Conservation (phyloP, 2,888 invertebrate species). For the Megalurothrips usitatus region DNA sequence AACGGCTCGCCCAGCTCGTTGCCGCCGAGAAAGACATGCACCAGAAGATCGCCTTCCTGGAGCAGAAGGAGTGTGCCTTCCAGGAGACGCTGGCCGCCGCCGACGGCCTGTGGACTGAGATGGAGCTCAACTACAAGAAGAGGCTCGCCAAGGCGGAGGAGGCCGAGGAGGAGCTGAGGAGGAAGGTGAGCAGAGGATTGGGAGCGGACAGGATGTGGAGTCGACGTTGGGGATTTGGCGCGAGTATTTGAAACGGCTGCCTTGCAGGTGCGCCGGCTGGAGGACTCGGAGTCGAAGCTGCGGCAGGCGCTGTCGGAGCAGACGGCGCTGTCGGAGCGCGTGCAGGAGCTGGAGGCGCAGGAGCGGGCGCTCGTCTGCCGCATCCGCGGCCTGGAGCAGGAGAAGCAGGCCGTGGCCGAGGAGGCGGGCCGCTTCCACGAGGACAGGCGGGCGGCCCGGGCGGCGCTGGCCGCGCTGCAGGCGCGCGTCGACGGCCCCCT, state of each 20-base stretch:
- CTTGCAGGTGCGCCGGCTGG: not conserved
- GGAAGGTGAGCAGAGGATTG: not conserved
- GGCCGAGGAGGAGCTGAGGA: constrained; percentile 8
- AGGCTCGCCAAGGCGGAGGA: not conserved
- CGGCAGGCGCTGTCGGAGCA: constrained; percentile 13
- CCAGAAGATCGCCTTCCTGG: constrained; percentile 9
- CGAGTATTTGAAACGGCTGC: too few species aligned
- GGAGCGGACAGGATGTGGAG: too few species aligned
- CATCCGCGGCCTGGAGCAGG: constrained; percentile 9
- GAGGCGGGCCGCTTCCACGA: constrained; percentile 13
- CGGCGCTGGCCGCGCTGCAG: not conserved
- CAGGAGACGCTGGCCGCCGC: constrained; percentile 9
- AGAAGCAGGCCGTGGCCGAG: constrained; percentile 20
- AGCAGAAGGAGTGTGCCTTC: constrained; percentile 17
- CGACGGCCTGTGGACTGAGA: constrained; percentile 13
- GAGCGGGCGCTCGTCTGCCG: not conserved
- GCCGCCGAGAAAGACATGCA: constrained; percentile 18
- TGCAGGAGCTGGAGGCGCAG: constrained; percentile 17
- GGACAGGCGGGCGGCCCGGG: not conserved
- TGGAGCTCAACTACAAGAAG: constrained; percentile 19
- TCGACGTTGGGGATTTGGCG: too few species aligned
- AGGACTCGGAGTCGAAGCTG: constrained; percentile 14
- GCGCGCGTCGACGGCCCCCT: not conserved
- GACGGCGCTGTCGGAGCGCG: constrained; percentile 2
- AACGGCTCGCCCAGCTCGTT: not conserved